Base-by-base conservation (phyloP, 1,140 invertebrate species). In the Pygmarrhopalites habei region DNA sequence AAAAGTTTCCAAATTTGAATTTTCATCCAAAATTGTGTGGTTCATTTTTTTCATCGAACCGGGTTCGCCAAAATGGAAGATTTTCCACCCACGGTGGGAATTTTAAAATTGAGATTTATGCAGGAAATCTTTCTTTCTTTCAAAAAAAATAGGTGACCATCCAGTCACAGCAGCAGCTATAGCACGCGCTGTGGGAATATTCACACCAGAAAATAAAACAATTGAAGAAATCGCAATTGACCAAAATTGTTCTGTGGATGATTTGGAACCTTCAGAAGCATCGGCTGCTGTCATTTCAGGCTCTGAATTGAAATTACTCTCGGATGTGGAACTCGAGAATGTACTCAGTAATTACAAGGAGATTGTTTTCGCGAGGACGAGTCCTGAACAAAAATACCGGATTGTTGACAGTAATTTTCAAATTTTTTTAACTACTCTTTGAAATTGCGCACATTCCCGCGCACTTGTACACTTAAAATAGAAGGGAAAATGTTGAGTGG, bases 351-450 rank as follows among this genome's bases (percentile, higher is more conserved):
- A 79, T 60, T 82, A 88, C 72, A 80, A 83, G 52, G 88, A 90
- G 75, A 90, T 92, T 46, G 89, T 91, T 0, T 91, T 91, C 72
- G 89, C 89, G 1, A 75, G 88, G 35, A 90, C 88, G 0, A 89
- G 88, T 0, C 89, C 89, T 0, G 86, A 88, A 55, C 89, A 91
- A 69, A 92, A 91, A 66, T 71, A 90, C 1, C 78, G 86, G 15
- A 92, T 92, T 69, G 89, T 92, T 0, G 87, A 90, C n/a, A n/a
- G n/a, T n/a, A n/a, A n/a, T n/a, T n/a, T n/a, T n/a, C n/a, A n/a
- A n/a, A n/a, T n/a, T n/a, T n/a, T n/a, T n/a, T n/a, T n/a, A n/a
- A n/a, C n/a, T n/a, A n/a, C n/a, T n/a, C n/a, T n/a, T n/a, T n/a
- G n/a, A n/a, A n/a, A n/a, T n/a, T n/a, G n/a, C n/a, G n/a, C n/a